Percentiles rank a stretch among this genome's conserved stretches.
Evolutionary conservation across 2,888 invertebrate genomes (phyloP).

Genomic region (Seira musarum): DNA sequence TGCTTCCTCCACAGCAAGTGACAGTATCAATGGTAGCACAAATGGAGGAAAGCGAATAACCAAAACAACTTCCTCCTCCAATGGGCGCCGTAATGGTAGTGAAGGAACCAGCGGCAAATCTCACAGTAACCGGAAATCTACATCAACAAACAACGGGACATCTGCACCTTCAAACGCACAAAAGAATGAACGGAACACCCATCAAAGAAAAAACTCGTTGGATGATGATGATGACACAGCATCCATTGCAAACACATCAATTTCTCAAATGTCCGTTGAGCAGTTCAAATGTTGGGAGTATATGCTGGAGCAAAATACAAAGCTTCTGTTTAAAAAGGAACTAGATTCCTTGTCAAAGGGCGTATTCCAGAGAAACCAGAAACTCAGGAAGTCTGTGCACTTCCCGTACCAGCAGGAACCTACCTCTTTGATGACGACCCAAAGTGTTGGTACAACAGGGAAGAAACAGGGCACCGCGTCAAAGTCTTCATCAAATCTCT

Average conservation of each 20-base stretch:
- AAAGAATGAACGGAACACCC: conserved; percentile 42
- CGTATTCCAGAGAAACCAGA: conserved; percentile 67
- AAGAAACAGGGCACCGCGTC: too few relatives aligned
- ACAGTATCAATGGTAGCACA: conserved; percentile 38
- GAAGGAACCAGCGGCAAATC: conserved; percentile 6
- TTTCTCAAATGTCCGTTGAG: conserved; percentile 81
- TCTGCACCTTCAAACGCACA: neutral
- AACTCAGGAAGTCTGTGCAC: conserved; percentile 66
- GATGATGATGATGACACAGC: conserved; percentile 65
- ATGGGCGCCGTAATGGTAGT: neutral
- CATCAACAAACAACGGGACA: neutral
- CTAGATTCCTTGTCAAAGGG: conserved; percentile 81
- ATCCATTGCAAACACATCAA: conserved; percentile 71
- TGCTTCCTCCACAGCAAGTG: conserved; percentile 55
- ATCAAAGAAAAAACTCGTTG: conserved; percentile 36
- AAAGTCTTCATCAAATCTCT: conserved; percentile 54
- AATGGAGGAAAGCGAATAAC: neutral
- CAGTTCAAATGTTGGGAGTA: conserved; percentile 95
- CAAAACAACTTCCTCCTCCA: too few relatives aligned
- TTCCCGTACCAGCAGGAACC: conserved; percentile 62
- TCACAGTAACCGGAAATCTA: conserved; percentile 7
- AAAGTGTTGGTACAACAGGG: conserved; percentile 75
- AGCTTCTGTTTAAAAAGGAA: conserved; percentile 89
- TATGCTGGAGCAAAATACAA: conserved; percentile 92
- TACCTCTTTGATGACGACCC: conserved; percentile 75